Conservation (phyloP, 2,797 vertebrate genomes). For the Phoebastria nigripes region DNA sequence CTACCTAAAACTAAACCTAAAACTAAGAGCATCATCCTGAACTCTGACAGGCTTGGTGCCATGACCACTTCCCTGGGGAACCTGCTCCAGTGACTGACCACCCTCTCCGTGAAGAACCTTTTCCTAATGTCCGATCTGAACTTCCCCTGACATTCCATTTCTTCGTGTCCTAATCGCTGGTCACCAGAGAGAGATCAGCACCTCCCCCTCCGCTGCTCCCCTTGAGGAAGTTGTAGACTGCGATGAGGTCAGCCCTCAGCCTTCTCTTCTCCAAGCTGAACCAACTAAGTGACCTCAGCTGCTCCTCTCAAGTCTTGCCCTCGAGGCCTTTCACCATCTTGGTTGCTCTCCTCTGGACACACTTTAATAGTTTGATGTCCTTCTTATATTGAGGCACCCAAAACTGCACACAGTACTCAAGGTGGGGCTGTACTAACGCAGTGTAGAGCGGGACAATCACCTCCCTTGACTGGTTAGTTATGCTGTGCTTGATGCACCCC, state of each 20-base stretch:
- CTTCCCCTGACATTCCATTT: not conserved
- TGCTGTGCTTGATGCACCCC: not conserved
- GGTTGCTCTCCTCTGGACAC: not conserved
- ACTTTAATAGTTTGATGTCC: not conserved
- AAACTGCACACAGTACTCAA: not conserved
- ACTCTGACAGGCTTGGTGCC: not conserved
- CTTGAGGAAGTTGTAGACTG: not conserved
- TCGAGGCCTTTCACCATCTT: not conserved
- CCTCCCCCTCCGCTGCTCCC: not conserved
- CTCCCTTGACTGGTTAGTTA: not conserved
- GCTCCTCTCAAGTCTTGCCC: not conserved
- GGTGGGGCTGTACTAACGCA: not conserved
- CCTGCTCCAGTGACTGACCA: not conserved
- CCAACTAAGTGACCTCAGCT: not conserved
- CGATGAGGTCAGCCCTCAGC: not conserved
- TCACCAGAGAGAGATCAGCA: not conserved
- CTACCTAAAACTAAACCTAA: not conserved
- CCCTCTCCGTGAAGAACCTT: not conserved
- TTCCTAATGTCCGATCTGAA: not conserved
- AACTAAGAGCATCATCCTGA: not conserved
- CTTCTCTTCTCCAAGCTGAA: not conserved
- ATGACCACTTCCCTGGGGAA: not conserved
- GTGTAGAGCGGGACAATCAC: not conserved
- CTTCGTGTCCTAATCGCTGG: not conserved
- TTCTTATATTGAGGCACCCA: not conserved